phyloP scores from a whole-genome alignment of 2,888 invertebrate genomes.

The Pyrochroa serraticornis region DNA sequence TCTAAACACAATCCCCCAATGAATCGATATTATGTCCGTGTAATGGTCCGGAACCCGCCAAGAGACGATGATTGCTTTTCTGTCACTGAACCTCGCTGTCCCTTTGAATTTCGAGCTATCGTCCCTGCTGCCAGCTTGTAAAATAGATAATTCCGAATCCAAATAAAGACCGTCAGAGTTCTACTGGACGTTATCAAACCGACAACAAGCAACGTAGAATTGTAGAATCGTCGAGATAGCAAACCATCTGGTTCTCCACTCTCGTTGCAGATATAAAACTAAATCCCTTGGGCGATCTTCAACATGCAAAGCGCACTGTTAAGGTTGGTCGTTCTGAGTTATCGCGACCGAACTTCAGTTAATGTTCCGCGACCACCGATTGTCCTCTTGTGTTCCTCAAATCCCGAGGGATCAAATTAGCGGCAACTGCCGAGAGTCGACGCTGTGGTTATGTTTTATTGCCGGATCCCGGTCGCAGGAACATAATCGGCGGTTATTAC shows the following conservation, averaged over 20 bases:
- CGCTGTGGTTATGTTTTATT: conserved; percentile 23
- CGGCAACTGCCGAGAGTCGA: conserved; percentile 21
- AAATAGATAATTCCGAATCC: too few relatives aligned
- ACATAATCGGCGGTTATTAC: conserved; percentile 15
- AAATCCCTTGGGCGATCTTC: conserved; percentile 23
- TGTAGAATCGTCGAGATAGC: conserved; percentile 10
- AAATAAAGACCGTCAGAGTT: too few relatives aligned
- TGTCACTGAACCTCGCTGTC: too few relatives aligned
- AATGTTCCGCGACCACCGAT: conserved; percentile 22
- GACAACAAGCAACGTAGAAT: background rate
- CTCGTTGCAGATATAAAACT: conserved; percentile 11
- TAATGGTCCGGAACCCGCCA: too few relatives aligned
- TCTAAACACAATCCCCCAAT: too few relatives aligned
- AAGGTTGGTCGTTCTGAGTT: conserved; percentile 21
- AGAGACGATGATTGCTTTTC: too few relatives aligned
- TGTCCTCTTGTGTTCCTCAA: conserved; percentile 25
- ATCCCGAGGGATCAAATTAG: conserved; percentile 32
- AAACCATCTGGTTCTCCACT: conserved; percentile 10
- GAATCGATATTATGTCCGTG: too few relatives aligned
- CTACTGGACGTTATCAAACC: background rate
- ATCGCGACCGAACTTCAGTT: conserved; percentile 20
- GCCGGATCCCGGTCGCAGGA: conserved; percentile 10
- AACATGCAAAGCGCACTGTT: conserved; percentile 33
- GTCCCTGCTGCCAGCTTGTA: too few relatives aligned
- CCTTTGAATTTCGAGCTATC: too few relatives aligned